Percentiles rank a stretch among this genome's conserved stretches.
Evolutionary conservation across 2,797 vertebrate genomes (phyloP).

Genomic region (Diplodus puntazzo): DNA sequence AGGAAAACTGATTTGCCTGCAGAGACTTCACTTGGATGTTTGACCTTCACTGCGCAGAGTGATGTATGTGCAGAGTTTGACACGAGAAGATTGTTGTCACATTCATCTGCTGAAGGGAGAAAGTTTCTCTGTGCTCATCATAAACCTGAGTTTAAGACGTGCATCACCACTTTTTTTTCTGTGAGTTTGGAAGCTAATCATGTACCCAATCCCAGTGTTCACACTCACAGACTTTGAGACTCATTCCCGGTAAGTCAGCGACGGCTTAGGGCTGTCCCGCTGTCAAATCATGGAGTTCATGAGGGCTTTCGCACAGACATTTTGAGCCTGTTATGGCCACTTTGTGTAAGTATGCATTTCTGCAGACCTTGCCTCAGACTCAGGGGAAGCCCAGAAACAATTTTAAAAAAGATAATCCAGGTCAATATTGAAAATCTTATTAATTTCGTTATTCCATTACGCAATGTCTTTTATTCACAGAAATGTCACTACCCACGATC

Average conservation of each 20-base stretch:
- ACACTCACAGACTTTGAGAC: not conserved
- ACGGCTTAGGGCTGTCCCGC: not conserved
- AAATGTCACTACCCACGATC: too few relatives aligned
- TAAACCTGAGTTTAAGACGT: not conserved
- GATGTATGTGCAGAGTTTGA: not conserved
- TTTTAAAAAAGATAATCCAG: too few relatives aligned
- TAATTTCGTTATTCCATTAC: too few relatives aligned
- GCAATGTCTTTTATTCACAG: too few relatives aligned
- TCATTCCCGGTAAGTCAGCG: not conserved
- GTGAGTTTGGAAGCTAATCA: not conserved
- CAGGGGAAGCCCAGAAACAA: too few relatives aligned
- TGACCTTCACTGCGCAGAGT: constrained; percentile 13
- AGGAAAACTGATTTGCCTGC: not conserved
- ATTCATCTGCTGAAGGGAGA: not conserved
- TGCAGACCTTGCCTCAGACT: too few relatives aligned
- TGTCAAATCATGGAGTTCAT: not conserved
- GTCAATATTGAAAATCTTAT: too few relatives aligned
- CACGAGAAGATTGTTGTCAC: not conserved
- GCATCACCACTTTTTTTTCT: not conserved
- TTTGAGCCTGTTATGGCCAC: not conserved
- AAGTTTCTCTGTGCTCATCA: not conserved
- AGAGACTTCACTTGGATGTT: not conserved
- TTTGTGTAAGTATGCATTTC: too few relatives aligned
- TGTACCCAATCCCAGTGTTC: not conserved
- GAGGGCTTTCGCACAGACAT: not conserved